Conservation (phyloP, 2,113 vertebrate species). For the Meles meles region DNA sequence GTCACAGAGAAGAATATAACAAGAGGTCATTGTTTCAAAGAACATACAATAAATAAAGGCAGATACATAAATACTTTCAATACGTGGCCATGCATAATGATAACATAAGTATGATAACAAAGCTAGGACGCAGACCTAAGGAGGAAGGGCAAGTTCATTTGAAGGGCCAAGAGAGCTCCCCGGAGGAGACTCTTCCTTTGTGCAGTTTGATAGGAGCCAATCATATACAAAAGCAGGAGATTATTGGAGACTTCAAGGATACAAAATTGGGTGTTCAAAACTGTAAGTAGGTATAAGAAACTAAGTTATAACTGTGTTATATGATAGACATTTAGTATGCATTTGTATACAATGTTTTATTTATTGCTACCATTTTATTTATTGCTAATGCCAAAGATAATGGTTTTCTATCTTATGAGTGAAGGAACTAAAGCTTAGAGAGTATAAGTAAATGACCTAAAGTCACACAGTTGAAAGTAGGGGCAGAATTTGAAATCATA, state of each 20-base stretch:
- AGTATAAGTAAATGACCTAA: not conserved
- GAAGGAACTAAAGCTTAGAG: not conserved
- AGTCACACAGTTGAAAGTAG: not conserved
- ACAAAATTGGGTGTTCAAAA: not conserved
- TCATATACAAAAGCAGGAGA: not conserved
- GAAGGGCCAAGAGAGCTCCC: not conserved
- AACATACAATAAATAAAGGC: not conserved
- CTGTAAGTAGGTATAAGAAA: not conserved
- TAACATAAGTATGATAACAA: not conserved
- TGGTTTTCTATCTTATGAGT: not conserved
- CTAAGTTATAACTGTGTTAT: too few relatives aligned
- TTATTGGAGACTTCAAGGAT: not conserved
- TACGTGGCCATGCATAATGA: not conserved
- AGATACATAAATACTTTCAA: not conserved
- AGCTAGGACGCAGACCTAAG: not conserved
- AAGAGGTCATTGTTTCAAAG: not conserved
- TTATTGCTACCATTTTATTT: not conserved
- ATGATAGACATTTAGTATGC: not conserved
- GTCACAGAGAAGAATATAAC: not conserved
- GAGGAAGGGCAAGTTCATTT: not conserved
- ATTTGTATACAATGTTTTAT: not conserved
- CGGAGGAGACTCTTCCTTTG: not conserved
- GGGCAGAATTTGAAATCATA: not conserved
- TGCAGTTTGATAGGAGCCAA: not conserved
- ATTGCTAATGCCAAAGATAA: not conserved